Conservation (phyloP, 30 jellyfish, hydroid and myxozoan species). For the Hydractinia symbiolongicarpus region DNA sequence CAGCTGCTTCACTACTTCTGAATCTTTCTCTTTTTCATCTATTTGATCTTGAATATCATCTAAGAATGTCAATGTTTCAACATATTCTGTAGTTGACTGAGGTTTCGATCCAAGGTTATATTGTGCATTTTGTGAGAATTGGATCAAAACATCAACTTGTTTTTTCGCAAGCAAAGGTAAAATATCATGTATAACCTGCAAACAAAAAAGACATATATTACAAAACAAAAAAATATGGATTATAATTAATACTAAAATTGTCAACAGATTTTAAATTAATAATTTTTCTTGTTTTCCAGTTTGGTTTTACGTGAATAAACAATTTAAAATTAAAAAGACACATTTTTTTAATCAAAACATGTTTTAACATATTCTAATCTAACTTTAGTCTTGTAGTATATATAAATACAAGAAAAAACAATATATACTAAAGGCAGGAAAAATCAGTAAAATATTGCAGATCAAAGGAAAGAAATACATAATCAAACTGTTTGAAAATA, state of each 20-base stretch:
- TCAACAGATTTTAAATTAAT: too few species aligned
- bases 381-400: not conserved
- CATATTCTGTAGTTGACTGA: conserved; percentile 63
- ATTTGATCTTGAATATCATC: conserved; percentile 87
- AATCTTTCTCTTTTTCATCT: conserved; percentile 80
- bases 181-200: conserved; percentile 77
- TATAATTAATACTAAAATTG: not conserved
- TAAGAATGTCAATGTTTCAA: conserved; percentile 65
- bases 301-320: too few species aligned
- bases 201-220: not conserved
- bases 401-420: not conserved
- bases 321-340: too few species aligned
- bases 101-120: conserved; percentile 62
- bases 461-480: not conserved
- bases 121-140: conserved; percentile 71
- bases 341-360: not conserved
- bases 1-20: conserved; percentile 77
- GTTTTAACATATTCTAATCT: not conserved
- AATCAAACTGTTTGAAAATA: not conserved
- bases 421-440: not conserved
- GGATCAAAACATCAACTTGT: conserved; percentile 68
- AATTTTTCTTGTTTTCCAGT: too few species aligned
- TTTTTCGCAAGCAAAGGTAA: conserved; percentile 78
- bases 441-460: not conserved
- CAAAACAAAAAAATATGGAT: not conserved